Conservation (phyloP, 64 coral and sea anemone species). For the Montipora capricornis region DNA sequence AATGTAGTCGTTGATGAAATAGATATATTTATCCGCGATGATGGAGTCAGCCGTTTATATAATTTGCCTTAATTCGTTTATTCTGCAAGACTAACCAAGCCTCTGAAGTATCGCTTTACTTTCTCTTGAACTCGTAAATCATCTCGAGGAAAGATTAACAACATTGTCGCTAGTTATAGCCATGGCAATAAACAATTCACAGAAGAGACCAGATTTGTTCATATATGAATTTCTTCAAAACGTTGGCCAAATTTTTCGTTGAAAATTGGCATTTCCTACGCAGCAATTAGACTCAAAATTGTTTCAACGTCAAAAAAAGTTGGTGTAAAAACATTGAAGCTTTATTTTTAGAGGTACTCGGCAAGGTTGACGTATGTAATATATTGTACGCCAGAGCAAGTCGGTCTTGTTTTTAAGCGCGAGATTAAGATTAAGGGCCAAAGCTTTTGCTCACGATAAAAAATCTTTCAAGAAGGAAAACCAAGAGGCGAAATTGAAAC, state of each 20-base stretch:
- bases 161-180: no score
- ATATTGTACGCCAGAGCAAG: conserved; percentile 1
- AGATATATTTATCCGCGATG: conserved; percentile 46
- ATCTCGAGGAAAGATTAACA: neutral
- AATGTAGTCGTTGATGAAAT: conserved; percentile 5
- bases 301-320: neutral
- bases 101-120: neutral
- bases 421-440: no score
- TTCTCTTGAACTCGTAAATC: neutral
- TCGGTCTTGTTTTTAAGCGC: neutral
- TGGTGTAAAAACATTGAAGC: neutral
- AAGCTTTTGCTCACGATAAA: no score
- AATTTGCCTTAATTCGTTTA: neutral
- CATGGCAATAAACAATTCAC: conserved; percentile 3
- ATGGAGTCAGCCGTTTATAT: neutral
- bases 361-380: neutral
- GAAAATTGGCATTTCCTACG: neutral
- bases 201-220: conserved; percentile 28
- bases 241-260: no score
- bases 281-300: neutral
- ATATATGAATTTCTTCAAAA: neutral
- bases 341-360: no score
- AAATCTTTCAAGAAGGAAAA: no score
- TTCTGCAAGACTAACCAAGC: neutral
- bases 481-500: neutral